A percentile compares a stretch with the other conserved stretches of the same genome.
Conservation (phyloP, 2,888 invertebrate species). For the Congeria kusceri region DNA sequence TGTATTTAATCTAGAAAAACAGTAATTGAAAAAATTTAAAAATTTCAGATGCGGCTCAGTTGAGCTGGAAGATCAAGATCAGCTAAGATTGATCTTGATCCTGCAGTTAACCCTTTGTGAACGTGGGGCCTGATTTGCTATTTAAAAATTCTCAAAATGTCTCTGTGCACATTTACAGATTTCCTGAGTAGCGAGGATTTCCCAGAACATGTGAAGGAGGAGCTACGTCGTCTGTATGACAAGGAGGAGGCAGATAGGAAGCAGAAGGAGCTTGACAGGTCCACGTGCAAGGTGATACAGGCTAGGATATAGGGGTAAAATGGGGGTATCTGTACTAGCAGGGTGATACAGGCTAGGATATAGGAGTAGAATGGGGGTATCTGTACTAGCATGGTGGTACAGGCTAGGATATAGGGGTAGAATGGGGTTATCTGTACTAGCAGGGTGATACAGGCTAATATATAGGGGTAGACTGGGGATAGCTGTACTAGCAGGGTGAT, state of each 20-base stretch:
- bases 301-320: neutral
- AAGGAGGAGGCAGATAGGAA: conserved; percentile 89
- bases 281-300: conserved; percentile 87
- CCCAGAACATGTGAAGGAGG: conserved; percentile 90
- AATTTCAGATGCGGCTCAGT: too few relatives aligned
- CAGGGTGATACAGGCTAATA: too few relatives aligned
- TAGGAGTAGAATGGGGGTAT: neutral
- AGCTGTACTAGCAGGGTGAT: neutral
- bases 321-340: neutral
- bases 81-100: too few relatives aligned
- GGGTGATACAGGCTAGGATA: neutral
- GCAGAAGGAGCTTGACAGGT: conserved; percentile 88
- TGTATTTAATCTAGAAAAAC: too few relatives aligned
- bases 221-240: conserved; percentile 89
- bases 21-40: too few relatives aligned
- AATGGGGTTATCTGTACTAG: neutral
- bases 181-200: conserved; percentile 88
- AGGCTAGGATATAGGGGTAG: neutral
- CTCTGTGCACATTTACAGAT: conserved; percentile 77
- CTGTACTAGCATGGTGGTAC: neutral
- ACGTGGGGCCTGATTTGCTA: too few relatives aligned
- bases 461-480: neutral
- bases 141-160: too few relatives aligned
- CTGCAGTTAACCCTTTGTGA: too few relatives aligned
- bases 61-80: too few relatives aligned